These are phyloP conservation scores for Trachymyrmex cornetzi DNA, from an alignment of 1,140 invertebrate genomes.

Conservation along the genomic window DNA sequence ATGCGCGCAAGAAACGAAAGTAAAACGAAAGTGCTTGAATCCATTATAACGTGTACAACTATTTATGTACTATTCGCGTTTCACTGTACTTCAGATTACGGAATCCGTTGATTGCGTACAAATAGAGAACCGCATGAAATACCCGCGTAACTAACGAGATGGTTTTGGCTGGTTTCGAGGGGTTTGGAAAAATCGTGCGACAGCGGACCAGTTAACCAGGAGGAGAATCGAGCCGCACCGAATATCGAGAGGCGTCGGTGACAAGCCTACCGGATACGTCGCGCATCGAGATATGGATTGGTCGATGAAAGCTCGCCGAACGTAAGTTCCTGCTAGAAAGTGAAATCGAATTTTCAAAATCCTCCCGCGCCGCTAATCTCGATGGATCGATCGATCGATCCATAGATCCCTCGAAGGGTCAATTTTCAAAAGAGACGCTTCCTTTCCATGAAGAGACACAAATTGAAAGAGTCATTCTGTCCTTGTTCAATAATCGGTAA, in stretches of 20 bases:
- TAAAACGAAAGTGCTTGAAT: not conserved
- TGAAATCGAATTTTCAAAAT: not conserved
- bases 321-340: conserved; percentile 80
- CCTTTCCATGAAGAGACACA: too few species aligned
- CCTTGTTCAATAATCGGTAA: too few species aligned
- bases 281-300: conserved; percentile 85
- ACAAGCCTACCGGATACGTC: conserved; percentile 79
- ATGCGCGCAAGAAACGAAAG: not conserved
- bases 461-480: too few species aligned
- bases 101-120: not conserved
- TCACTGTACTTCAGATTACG: not conserved
- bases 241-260: conserved; percentile 77
- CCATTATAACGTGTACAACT: not conserved
- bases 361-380: not conserved
- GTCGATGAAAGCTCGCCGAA: conserved; percentile 85
- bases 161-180: conserved; percentile 2
- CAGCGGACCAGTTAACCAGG: not conserved
- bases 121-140: not conserved
- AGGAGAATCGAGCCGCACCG: conserved; percentile 25
- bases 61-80: not conserved
- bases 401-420: not conserved
- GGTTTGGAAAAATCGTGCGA: conserved; percentile 18
- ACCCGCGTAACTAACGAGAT: not conserved
- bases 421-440: too few species aligned
- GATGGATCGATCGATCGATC: not conserved